Percentiles rank a stretch among this genome's conserved stretches.
phyloP scores from a whole-genome alignment of 2,797 vertebrate genomes.

The Dendrocincla fuliginosa region DNA sequence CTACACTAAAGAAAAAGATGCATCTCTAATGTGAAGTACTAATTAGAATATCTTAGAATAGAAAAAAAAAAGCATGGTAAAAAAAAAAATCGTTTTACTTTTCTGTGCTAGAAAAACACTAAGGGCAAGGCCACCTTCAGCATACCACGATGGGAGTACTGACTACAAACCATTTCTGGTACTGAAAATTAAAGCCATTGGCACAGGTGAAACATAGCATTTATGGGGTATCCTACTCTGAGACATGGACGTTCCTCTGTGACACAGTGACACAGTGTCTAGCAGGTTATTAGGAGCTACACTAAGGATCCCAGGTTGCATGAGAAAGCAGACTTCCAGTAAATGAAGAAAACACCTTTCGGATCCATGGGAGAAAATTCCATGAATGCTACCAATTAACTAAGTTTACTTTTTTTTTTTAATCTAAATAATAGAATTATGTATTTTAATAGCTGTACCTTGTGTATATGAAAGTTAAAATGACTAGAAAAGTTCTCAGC shows the following conservation, averaged over 20 bases:
- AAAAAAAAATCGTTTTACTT: not conserved
- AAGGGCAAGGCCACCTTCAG: not conserved
- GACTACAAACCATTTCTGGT: not conserved
- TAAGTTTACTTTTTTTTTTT: not conserved
- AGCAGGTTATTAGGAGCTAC: not conserved
- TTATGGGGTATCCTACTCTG: accelerated
- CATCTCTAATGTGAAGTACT: not conserved
- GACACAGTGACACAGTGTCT: accelerated
- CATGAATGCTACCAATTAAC: not conserved
- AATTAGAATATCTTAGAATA: not conserved
- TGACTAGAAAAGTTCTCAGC: not conserved
- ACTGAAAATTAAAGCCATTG: not conserved
- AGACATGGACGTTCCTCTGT: not conserved
- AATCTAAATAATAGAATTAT: not conserved
- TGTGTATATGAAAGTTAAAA: not conserved
- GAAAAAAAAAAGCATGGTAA: not conserved
- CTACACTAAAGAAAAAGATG: not conserved
- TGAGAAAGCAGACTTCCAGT: not conserved
- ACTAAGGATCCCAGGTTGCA: not conserved
- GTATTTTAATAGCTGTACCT: not conserved
- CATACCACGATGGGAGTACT: accelerated
- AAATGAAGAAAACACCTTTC: accelerated
- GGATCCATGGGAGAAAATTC: not conserved
- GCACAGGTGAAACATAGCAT: not conserved
- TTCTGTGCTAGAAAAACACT: not conserved